A percentile compares a stretch with the other conserved stretches of the same genome.
Conservation (phyloP, 2,888 invertebrate genomes). For the Chrysina gloriosa region DNA sequence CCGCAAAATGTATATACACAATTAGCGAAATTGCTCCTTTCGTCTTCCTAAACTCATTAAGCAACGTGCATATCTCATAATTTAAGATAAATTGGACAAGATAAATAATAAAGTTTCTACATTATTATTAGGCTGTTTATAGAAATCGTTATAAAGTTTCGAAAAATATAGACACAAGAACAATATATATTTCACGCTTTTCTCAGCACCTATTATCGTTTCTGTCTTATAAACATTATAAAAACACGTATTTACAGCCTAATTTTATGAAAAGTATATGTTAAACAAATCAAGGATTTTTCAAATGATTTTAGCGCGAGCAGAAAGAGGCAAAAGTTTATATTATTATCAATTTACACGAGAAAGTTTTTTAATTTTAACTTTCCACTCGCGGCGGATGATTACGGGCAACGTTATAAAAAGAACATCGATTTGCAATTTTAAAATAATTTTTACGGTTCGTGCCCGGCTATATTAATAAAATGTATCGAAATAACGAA, state of each 20-base stretch:
- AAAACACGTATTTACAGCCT: conserved; percentile 17
- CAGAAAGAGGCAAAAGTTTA: background rate
- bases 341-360: background rate
- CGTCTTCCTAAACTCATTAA: conserved; percentile 23
- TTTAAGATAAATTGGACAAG: conserved; percentile 11
- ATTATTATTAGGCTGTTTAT: conserved; percentile 28
- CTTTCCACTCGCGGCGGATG: too few relatives aligned
- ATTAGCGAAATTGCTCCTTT: conserved; percentile 13
- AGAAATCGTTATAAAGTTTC: conserved; percentile 4
- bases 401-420: too few relatives aligned
- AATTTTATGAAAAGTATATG: conserved; percentile 15
- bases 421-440: too few relatives aligned
- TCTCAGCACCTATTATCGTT: conserved; percentile 32
- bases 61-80: conserved; percentile 13
- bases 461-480: background rate
- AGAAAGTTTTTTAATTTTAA: too few relatives aligned
- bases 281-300: conserved; percentile 8
- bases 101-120: conserved; percentile 28
- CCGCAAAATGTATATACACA: background rate
- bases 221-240: conserved; percentile 5
- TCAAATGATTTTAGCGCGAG: background rate
- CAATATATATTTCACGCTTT: conserved; percentile 11
- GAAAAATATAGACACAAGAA: conserved; percentile 16
- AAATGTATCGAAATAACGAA: background rate
- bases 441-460: conserved; percentile 2